A percentile compares a stretch with the other conserved stretches of the same genome.
Conservation (phyloP, 2,797 vertebrate species). For the Huso huso region DNA sequence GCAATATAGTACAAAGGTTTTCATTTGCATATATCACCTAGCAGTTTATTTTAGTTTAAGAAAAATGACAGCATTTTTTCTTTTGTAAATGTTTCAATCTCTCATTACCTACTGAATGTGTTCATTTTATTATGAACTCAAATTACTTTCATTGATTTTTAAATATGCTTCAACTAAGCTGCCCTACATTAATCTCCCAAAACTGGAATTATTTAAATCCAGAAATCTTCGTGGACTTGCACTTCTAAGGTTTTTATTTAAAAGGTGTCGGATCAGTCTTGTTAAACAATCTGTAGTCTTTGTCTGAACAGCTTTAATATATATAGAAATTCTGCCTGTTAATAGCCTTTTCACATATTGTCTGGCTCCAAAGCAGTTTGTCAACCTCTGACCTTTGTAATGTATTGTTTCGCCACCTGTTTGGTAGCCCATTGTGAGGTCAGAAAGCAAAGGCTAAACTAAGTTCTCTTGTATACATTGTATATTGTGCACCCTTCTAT, state of each 20-base stretch:
- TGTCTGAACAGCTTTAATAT: conserved; percentile 35
- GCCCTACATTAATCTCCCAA: no score
- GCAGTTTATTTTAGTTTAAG: neutral
- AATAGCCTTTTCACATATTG: conserved; percentile 19
- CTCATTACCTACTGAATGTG: no score
- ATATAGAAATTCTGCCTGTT: conserved; percentile 31
- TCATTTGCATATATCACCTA: neutral
- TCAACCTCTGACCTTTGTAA: conserved; percentile 10
- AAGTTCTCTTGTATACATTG: conserved; percentile 4
- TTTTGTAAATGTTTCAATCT: no score
- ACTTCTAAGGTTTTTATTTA: conserved; percentile 1
- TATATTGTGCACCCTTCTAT: conserved; percentile 21
- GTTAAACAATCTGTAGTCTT: conserved; percentile 36
- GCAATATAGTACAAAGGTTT: neutral
- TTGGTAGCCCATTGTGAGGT: conserved; percentile 7
- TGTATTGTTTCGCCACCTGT: conserved; percentile 10
- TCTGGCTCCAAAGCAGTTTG: conserved; percentile 19
- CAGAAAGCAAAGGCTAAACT: conserved; percentile 6
- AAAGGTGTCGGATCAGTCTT: conserved; percentile 30
- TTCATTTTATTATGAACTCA: no score
- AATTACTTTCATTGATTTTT: no score
- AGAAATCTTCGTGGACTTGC: neutral
- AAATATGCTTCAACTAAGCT: no score
- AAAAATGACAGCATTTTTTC: no score
- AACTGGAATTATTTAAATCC: no score